Base-by-base conservation (phyloP, 2,113 vertebrate species). In the Ellobius talpinus region DNA sequence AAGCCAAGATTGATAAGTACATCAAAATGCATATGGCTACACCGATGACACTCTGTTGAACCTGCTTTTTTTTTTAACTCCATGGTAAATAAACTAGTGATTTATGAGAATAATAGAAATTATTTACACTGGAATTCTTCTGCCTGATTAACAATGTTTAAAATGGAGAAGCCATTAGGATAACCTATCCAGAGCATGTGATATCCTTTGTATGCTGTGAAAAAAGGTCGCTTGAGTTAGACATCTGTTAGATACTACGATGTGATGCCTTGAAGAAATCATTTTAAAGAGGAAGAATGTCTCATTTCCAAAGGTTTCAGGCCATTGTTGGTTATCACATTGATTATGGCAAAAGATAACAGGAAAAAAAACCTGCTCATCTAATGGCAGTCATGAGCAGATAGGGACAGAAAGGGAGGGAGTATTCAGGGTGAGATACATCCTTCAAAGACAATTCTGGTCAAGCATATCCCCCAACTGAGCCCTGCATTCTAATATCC, bases 161-260 rank as follows among this genome's bases (percentile, higher is more conserved):
- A 85, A 68, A 42, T 11, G 42, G 10, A 87, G 42, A 45, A 39
- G 33, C 50, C 88, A 7, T 31, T 45, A 52, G 45, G 39, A 82
- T 93, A 92, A 39, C 16, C 55, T 81, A 26, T 33, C 65, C 39
- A 81, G 11, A n/a, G 8, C 16, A 45, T 45, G 31, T 42, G 11
- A 70, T 14, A 14, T 29, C 3, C 9, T 14, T 33, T 13, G 2
- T 3, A 7, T 9, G 0, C 0, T n/a, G 14, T 9, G 14, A 45
- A 72, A 26, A 13, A 29, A 87, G 19, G 29, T 1, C 33, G 0
- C 21, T 58, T 89, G 24, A 23, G 4, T 21, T 55, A 39, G 45
- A 29, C 66, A 87, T 24, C 5, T 55, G 24, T 39, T 39, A 0
- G 4, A 39, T 12, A 42, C 50, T 39, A 9, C 42, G 50, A 58